Evolutionary conservation across 2,797 vertebrate genomes (phyloP), one percentile per base, ranked within the genome.

Genomic region (Florisuga fusca): DNA sequence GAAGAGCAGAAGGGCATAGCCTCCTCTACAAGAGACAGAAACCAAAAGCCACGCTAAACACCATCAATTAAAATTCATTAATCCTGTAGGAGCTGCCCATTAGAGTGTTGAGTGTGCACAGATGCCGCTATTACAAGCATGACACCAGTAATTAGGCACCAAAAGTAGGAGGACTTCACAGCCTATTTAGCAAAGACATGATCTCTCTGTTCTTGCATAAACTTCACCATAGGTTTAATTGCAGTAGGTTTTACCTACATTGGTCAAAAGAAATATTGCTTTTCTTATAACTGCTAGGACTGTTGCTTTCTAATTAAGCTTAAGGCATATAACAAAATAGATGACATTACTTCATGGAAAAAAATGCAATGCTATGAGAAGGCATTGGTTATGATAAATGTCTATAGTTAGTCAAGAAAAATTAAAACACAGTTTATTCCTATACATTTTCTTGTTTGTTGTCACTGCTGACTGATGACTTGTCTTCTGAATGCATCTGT

Each of bases 31-130:
- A 92, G 95, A 96, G 92, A 93, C 74, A 96, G 91, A 96, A 97
- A 97, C 96, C 91, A 96, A 97, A 98, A 98, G 96, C 96, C 96
- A 98, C 77, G 95, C 97, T 97, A 98, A 98, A 97, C 90, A 95
- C 96, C 96, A 98, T 98, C 98, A 98, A 98, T 98, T 98, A 97
- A 98, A 98, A 98, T 98, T 98, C 98, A 98, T 98, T 98, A 98
- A 97, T 96, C 97, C 97, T 98, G 95, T 95, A 97, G 97, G 98
- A 98, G 97, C 96, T 98, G 97, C 96, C 98, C 97, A 95, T 98
- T 97, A 97, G 95, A 97, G 94, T 94, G 96, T 92, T 97, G 97
- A 97, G 96, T 94, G 90, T 96, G 97, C 97, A 98, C 98, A 99
- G 98, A 98, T 98, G 98, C 97, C 46, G 34, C 94, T 94, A 86